A percentile compares a stretch with the other conserved stretches of the same genome.
These are phyloP conservation scores for Melinaea menophilus DNA, from an alignment of 2,888 invertebrate species.

Conservation along the genomic window DNA sequence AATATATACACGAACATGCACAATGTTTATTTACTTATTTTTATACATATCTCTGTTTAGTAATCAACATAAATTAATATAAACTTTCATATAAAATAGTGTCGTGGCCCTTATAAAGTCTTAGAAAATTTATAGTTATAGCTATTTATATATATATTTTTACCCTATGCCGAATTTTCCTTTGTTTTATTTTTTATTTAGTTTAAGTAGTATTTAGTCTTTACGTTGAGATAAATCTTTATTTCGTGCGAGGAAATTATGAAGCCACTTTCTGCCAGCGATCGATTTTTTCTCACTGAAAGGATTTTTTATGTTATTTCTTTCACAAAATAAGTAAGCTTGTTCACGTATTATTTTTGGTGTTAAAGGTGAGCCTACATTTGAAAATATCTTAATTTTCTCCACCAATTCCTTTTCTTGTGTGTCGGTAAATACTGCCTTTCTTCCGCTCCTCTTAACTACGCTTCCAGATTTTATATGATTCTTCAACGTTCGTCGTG, in stretches of 20 bases:
- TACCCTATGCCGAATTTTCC: too few species aligned
- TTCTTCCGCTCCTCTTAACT: conserved; percentile 18
- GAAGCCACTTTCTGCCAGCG: conserved; percentile 10
- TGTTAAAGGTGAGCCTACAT: background rate
- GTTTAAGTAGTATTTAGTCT: too few species aligned
- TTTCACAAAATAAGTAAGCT: conserved; percentile 14
- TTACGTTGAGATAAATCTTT: background rate
- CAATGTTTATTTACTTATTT: too few species aligned
- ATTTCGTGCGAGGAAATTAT: background rate
- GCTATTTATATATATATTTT: too few species aligned
- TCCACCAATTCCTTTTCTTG: conserved; percentile 22
- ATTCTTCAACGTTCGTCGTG: conserved; percentile 18
- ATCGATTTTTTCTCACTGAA: conserved; percentile 8
- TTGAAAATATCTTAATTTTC: conserved; percentile 19
- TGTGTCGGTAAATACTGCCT: conserved; percentile 21
- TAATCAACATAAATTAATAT: too few species aligned
- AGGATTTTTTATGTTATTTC: conserved; percentile 9
- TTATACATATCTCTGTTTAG: too few species aligned
- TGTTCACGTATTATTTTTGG: conserved; percentile 8
- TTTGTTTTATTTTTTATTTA: too few species aligned
- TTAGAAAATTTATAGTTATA: too few species aligned
- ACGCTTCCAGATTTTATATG: conserved; percentile 19
- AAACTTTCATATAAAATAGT: too few species aligned
- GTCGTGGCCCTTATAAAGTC: too few species aligned
- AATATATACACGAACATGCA: too few species aligned